Percentiles rank a stretch among this genome's conserved stretches.
Evolutionary conservation across 2,113 vertebrate species (phyloP).

Genomic region (Connochaetes taurinus): DNA sequence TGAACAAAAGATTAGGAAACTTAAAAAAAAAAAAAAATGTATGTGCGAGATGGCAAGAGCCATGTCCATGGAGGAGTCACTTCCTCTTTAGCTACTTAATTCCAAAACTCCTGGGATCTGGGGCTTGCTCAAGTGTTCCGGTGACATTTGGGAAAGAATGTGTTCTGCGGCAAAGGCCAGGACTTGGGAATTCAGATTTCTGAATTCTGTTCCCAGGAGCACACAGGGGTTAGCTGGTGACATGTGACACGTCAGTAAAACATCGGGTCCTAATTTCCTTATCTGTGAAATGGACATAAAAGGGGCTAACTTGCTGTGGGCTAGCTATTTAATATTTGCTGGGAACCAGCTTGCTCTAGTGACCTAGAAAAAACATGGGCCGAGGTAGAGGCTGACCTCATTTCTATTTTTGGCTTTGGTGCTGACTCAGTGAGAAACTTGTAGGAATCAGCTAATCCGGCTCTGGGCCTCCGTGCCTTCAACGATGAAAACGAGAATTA

Average conservation of each 20-base stretch:
- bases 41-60: background rate
- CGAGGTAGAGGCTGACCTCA: constrained; percentile 11
- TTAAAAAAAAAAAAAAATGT: background rate
- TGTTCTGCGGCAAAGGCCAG: background rate
- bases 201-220: background rate
- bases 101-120: background rate
- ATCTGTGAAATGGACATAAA: constrained; percentile 3
- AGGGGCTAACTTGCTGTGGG: background rate
- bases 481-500: background rate
- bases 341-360: constrained; percentile 62
- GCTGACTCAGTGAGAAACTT: constrained; percentile 62
- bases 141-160: constrained; percentile 12
- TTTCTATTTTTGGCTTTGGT: constrained; percentile 53
- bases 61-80: background rate
- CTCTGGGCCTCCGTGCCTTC: background rate
- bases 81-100: constrained; percentile 35
- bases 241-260: background rate
- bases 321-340: background rate
- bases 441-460: constrained; percentile 28
- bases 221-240: background rate
- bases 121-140: constrained; percentile 1
- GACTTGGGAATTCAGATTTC: background rate
- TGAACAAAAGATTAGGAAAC: constrained; percentile 48
- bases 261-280: background rate
- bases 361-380: constrained; percentile 47